A percentile compares a stretch with the other conserved stretches of the same genome.
phyloP scores from a whole-genome alignment of 92 coral and sea anemone species.

The Anthopleura xanthogrammica region DNA sequence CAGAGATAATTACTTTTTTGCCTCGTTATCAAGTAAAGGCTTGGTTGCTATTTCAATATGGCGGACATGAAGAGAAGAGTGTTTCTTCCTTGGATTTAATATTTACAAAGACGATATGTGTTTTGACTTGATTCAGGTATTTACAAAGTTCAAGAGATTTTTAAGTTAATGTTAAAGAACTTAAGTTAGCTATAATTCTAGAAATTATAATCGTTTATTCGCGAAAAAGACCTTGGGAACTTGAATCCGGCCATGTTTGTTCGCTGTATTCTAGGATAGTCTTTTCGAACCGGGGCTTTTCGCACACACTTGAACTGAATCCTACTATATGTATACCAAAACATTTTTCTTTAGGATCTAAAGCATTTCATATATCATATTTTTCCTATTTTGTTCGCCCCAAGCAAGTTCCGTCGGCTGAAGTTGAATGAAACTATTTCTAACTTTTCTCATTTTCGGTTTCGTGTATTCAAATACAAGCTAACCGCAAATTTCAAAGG shows the following conservation, averaged over 20 bases:
- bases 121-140: constrained; percentile 4
- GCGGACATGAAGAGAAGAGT: neutral
- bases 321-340: too few species aligned
- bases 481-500: too few species aligned
- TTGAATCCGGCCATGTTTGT: neutral
- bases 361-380: too few species aligned
- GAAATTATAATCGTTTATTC: neutral
- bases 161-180: neutral
- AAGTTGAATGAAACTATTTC: too few species aligned
- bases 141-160: neutral
- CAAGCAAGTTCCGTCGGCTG: too few species aligned
- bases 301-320: too few species aligned
- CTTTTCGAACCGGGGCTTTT: too few species aligned
- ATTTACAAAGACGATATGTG: neutral
- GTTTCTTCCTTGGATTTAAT: neutral
- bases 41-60: constrained; percentile 3
- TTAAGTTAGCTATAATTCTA: neutral
- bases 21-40: constrained; percentile 2
- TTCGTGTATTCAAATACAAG: too few species aligned
- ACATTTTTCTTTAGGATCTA: too few species aligned
- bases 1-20: neutral
- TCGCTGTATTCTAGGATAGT: too few species aligned
- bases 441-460: too few species aligned
- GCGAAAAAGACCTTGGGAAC: neutral
- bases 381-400: too few species aligned